Conservation (phyloP, 1,140 invertebrate species). For the Adelges cooleyi region DNA sequence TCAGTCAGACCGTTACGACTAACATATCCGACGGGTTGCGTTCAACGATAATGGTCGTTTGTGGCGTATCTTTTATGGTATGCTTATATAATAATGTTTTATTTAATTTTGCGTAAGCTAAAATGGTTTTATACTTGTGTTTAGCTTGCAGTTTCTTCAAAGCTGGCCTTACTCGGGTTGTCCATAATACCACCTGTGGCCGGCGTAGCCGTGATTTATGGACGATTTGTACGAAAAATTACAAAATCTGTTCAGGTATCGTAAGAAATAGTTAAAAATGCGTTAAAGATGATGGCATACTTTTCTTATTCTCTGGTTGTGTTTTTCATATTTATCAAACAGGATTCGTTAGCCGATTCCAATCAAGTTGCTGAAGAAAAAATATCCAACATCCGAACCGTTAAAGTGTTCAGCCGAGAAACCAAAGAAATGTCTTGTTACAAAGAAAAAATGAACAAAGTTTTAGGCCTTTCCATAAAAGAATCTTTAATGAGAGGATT, state of each 20-base stretch:
- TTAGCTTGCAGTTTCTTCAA: slow-evolving; percentile 79
- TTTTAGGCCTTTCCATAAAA: slow-evolving; percentile 70
- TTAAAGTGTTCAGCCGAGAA: slow-evolving; percentile 85
- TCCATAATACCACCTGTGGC: slow-evolving; percentile 80
- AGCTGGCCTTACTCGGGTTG: slow-evolving; percentile 72
- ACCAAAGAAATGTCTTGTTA: slow-evolving; percentile 61
- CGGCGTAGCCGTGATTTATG: slow-evolving; percentile 74
- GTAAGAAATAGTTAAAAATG: background rate
- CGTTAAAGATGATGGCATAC: no score
- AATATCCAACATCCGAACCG: slow-evolving; percentile 86
- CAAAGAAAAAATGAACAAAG: slow-evolving; percentile 52
- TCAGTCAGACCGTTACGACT: slow-evolving; percentile 81
- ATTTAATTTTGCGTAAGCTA: background rate
- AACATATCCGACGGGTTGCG: slow-evolving; percentile 91
- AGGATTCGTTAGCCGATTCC: slow-evolving; percentile 70
- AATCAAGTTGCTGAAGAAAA: slow-evolving; percentile 85
- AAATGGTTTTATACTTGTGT: slow-evolving; percentile 35
- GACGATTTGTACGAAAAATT: slow-evolving; percentile 73
- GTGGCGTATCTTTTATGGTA: slow-evolving; percentile 91
- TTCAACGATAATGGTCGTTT: slow-evolving; percentile 68
- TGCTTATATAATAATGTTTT: background rate
- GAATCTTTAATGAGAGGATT: slow-evolving; percentile 75
- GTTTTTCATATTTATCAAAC: slow-evolving; percentile 31
- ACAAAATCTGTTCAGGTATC: slow-evolving; percentile 57
- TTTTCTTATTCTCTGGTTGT: no score